Percentiles rank a stretch among this genome's conserved stretches.
Evolutionary conservation across 2,113 vertebrate genomes (phyloP).

Genomic region (Ageneiosus marmoratus): DNA sequence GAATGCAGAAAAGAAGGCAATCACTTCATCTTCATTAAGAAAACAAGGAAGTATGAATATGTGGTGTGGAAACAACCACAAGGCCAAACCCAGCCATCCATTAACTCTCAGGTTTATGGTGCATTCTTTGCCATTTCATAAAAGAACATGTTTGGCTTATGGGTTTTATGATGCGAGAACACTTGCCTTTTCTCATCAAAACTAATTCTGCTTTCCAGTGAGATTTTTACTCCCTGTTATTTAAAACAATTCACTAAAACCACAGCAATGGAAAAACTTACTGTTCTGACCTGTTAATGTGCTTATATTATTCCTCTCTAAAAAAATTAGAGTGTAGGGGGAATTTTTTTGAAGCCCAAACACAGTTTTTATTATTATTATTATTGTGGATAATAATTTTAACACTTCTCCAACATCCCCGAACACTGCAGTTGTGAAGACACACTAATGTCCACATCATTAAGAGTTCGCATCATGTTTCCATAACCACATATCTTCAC

Average conservation of each 20-base stretch:
- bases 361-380: too few species aligned
- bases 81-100: background rate
- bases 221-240: background rate
- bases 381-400: background rate
- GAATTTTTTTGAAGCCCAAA: too few species aligned
- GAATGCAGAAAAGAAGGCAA: too few species aligned
- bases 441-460: background rate
- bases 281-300: background rate
- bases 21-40: background rate
- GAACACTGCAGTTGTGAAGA: background rate
- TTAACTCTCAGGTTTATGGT: background rate
- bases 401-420: too few species aligned
- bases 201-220: background rate
- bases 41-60: background rate
- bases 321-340: background rate
- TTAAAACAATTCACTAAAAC: background rate
- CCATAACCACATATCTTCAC: background rate
- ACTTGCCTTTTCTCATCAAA: background rate
- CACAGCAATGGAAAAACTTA: background rate
- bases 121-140: background rate
- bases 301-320: background rate
- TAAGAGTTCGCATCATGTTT: background rate
- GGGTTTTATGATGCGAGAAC: background rate
- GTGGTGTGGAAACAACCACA: background rate
- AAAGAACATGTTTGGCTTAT: background rate